Conservation (phyloP, 1,140 invertebrate genomes). For the Drosophila oshimai region DNA sequence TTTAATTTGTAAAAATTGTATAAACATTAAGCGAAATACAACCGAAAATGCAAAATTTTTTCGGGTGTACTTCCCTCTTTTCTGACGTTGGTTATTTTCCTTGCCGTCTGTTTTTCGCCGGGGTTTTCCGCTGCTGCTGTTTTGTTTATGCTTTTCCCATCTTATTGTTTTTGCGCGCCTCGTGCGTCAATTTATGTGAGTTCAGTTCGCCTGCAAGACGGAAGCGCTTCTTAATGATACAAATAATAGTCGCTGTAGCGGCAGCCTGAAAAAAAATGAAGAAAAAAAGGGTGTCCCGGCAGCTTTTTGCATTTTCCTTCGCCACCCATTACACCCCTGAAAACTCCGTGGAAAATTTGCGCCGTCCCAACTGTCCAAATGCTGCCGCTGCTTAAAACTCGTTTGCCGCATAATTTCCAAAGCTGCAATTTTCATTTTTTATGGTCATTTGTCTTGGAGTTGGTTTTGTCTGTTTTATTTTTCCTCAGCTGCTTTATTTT, state of each 20-base stretch:
- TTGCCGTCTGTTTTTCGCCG: slow-evolving; percentile 13
- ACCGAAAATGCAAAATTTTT: not conserved
- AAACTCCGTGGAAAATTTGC: slow-evolving; percentile 35
- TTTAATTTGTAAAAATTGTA: too few species aligned
- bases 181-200: slow-evolving; percentile 61
- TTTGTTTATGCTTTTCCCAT: slow-evolving; percentile 57
- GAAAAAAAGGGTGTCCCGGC: slow-evolving; percentile 23
- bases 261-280: slow-evolving; percentile 28
- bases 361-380: slow-evolving; percentile 7
- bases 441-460: slow-evolving; percentile 44
- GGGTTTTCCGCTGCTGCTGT: slow-evolving; percentile 13
- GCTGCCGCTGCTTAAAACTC: slow-evolving; percentile 46
- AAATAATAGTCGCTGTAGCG: slow-evolving; percentile 27
- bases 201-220: slow-evolving; percentile 42
- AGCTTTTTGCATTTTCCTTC: slow-evolving; percentile 10
- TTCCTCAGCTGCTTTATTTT: not conserved
- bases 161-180: slow-evolving; percentile 60
- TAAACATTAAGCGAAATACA: too few species aligned
- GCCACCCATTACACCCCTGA: not conserved
- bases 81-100: slow-evolving; percentile 1
- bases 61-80: not conserved
- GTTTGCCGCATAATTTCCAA: slow-evolving; percentile 69
- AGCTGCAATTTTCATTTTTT: slow-evolving; percentile 69
- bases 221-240: slow-evolving; percentile 65
- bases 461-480: slow-evolving; percentile 9